Conservation (phyloP, 2,113 vertebrate species). For the Lycaon pictus region DNA sequence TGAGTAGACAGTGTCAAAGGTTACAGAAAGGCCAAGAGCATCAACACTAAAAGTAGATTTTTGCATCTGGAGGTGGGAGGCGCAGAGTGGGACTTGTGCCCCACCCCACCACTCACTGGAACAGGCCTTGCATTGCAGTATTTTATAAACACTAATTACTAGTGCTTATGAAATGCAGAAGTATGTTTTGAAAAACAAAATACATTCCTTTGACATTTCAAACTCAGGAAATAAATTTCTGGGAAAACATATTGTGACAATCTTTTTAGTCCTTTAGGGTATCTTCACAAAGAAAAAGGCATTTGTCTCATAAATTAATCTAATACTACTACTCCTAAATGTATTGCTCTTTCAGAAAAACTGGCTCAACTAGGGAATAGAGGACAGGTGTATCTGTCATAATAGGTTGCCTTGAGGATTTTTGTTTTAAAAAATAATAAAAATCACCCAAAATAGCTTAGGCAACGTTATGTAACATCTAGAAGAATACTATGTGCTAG, state of each 20-base stretch:
- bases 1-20: neutral
- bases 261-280: neutral
- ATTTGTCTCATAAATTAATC: neutral
- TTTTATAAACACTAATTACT: conserved; percentile 42
- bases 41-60: neutral
- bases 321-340: neutral
- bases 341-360: neutral
- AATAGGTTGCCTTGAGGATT: neutral
- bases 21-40: neutral
- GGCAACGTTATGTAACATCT: neutral
- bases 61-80: neutral
- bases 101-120: neutral
- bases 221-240: neutral
- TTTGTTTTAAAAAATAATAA: neutral
- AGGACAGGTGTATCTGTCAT: neutral
- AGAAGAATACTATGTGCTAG: neutral
- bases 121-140: neutral
- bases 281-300: neutral
- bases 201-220: neutral
- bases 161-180: conserved; percentile 37
- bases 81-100: neutral
- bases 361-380: neutral
- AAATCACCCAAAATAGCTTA: neutral
- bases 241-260: neutral
- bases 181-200: conserved; percentile 43